These are phyloP conservation scores for Pristiophorus japonicus DNA, from an alignment of 2,113 vertebrate genomes.

Conservation along the genomic window DNA sequence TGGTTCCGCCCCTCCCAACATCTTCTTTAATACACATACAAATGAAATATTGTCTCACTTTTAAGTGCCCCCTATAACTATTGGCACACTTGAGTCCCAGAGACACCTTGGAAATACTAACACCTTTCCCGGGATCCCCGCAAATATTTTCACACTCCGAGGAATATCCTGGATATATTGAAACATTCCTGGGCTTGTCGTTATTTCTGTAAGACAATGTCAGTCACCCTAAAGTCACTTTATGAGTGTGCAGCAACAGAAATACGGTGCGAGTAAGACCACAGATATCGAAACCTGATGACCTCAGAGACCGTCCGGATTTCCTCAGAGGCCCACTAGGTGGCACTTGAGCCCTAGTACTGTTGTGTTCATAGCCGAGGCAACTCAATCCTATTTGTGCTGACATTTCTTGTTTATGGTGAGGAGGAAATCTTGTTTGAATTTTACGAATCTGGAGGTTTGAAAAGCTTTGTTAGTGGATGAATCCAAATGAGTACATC, in stretches of 20 bases:
- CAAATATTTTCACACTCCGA: not conserved
- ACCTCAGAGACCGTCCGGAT: not conserved
- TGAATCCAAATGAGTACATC: not conserved
- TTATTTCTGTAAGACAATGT: not conserved
- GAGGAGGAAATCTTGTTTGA: not conserved
- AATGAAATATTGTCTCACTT: too few species aligned
- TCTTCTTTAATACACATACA: too few species aligned
- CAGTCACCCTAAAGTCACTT: not conserved
- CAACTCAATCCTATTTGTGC: not conserved
- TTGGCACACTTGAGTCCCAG: too few species aligned
- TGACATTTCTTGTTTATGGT: not conserved
- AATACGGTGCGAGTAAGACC: too few species aligned
- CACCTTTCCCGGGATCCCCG: too few species aligned
- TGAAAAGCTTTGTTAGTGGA: not conserved
- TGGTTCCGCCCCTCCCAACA: too few species aligned
- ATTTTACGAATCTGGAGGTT: not conserved
- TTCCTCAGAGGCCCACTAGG: not conserved
- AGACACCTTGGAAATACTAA: too few species aligned
- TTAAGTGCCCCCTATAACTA: too few species aligned
- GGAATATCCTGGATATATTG: not conserved
- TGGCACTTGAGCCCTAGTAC: not conserved
- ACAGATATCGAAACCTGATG: not conserved
- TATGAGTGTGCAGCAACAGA: not conserved
- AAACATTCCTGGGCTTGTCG: not conserved
- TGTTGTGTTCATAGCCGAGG: not conserved